A percentile compares a stretch with the other conserved stretches of the same genome.
Conservation (phyloP, 2,797 vertebrate genomes). For the Sorex maritimensis region DNA sequence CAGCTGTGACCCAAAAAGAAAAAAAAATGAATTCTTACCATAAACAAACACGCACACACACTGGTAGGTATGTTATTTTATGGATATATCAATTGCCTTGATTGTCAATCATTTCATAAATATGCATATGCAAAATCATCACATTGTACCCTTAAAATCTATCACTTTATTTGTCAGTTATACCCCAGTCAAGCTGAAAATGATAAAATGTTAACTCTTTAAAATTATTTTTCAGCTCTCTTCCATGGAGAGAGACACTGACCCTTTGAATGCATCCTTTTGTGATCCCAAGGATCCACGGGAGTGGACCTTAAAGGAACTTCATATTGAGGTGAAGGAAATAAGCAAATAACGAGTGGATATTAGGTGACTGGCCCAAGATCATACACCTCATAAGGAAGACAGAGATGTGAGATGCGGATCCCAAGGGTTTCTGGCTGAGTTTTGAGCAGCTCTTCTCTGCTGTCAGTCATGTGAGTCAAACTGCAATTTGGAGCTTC, state of each 20-base stretch:
- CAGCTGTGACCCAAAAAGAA: too few species aligned
- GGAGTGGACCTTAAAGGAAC: background rate
- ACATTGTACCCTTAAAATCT: background rate
- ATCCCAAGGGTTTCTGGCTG: slow-evolving; percentile 2
- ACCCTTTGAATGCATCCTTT: background rate
- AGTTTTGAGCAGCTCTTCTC: background rate
- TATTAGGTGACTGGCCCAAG: background rate
- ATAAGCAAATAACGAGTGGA: background rate
- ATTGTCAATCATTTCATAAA: slow-evolving; percentile 30
- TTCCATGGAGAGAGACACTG: slow-evolving; percentile 10
- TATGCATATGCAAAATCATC: slow-evolving; percentile 1
- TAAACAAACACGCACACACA: background rate
- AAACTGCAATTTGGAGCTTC: background rate
- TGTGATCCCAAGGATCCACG: background rate
- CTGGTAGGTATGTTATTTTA: background rate
- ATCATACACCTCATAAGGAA: slow-evolving; percentile 29
- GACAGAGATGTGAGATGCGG: background rate
- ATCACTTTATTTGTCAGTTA: background rate
- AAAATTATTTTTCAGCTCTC: slow-evolving; percentile 1
- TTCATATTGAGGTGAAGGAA: slow-evolving; percentile 1
- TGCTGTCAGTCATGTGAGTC: slow-evolving; percentile 14
- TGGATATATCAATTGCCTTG: background rate
- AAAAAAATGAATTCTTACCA: too few species aligned
- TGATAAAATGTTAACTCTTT: slow-evolving; percentile 17
- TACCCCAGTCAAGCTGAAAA: background rate